Conservation (phyloP, 2,888 invertebrate genomes). For the Cheiracanthium punctorium region DNA sequence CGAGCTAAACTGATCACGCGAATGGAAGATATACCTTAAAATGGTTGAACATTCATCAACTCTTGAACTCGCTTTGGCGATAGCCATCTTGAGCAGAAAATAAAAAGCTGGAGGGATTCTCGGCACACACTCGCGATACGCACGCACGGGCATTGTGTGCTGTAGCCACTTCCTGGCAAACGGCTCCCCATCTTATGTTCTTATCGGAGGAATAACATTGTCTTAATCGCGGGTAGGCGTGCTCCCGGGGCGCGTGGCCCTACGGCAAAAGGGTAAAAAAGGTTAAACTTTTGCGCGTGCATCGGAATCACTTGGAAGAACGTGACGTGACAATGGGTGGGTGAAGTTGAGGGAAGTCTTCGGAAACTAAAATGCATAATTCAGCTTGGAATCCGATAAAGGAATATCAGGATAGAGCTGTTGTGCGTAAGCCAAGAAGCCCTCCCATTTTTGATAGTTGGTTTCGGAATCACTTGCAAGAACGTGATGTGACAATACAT, state of each 20-base stretch:
- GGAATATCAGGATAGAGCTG: too few relatives aligned
- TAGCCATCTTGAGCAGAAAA: slow-evolving; percentile 11
- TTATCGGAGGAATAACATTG: slow-evolving; percentile 49
- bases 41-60: slow-evolving; percentile 49
- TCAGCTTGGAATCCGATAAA: too few relatives aligned
- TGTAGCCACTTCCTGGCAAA: slow-evolving; percentile 26
- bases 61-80: slow-evolving; percentile 1
- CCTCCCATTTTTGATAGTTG: too few relatives aligned
- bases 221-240: slow-evolving; percentile 41
- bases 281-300: slow-evolving; percentile 47
- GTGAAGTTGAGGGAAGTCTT: neutral
- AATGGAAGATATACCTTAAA: slow-evolving; percentile 20
- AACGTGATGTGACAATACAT: too few relatives aligned
- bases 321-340: neutral
- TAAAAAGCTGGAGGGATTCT: neutral
- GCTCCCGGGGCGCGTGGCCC: slow-evolving; percentile 16
- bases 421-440: too few relatives aligned
- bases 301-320: neutral
- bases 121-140: slow-evolving; percentile 30
- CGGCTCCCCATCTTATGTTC: neutral
- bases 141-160: slow-evolving; percentile 60
- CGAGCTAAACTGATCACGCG: slow-evolving; percentile 34
- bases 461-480: too few relatives aligned
- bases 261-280: neutral
- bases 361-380: too few relatives aligned